Base-by-base conservation (phyloP, 1,140 invertebrate species). In the Brachionus rubens region DNA sequence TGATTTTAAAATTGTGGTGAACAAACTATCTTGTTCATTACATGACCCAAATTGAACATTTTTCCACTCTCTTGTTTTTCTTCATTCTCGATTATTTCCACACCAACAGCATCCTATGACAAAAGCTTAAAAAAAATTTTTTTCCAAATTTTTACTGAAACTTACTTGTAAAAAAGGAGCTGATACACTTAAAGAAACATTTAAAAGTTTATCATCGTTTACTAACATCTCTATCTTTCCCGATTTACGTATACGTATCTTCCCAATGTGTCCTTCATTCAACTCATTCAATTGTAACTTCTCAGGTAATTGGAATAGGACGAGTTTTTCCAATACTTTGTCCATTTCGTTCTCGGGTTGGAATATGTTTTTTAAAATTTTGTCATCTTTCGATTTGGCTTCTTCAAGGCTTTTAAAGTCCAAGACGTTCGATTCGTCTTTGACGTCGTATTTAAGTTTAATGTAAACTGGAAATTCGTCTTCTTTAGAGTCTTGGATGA, bases 131-230 rank as follows among this genome's bases (percentile, higher is more conserved):
- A 62, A 62, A 62, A 62, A 40, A 40, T 40, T 21, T 7, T 16
- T n/a, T 0, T 43, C 26, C n/a, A 46, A 6, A 10, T 56, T 9
- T 33, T 28, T 33, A 19, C n/a, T n/a, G n/a, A n/a, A 24, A 50
- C 33, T 19, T 72, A 72, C 68, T 72, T 72, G 68, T 21, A 72
- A 41, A 50, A 72, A 72, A 19, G 46, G 30, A 19, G 30, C 68
- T 33, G 68, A 72, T 19, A 72, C 68, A 72, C 68, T 72, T 12
- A 72, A 16, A 10, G 2, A 10, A 12, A 54, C 28, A 36, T 72
- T 54, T 36, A 72, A 16, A 19, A 41, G 16, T 54, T 72, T 72
- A 21, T 72, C 46, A 40, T 54, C 46, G 30, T 72, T 72, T 47
- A 72, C 19, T 1, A 33, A 28, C 43, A 72, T 36, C 0, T 72